Evolutionary conservation across 2,113 vertebrate genomes (phyloP).

Genomic region (Plecturocebus donacophilus): DNA sequence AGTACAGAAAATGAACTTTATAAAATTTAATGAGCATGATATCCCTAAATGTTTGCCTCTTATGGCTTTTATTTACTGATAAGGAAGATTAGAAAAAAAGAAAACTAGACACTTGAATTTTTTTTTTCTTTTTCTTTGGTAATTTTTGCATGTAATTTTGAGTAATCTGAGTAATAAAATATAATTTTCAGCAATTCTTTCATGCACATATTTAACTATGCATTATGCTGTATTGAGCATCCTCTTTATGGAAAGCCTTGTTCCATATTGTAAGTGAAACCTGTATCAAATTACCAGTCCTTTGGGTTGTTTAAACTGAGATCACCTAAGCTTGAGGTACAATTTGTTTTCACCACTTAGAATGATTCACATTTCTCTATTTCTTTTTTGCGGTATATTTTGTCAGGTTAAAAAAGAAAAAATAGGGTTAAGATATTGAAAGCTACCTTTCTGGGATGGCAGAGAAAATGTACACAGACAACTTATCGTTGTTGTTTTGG

Average conservation of each 20-base stretch:
- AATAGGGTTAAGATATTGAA: constrained; percentile 40
- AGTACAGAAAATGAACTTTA: constrained; percentile 37
- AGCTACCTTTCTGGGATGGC: neutral
- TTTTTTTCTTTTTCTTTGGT: neutral
- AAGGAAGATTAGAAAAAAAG: neutral
- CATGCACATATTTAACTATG: neutral
- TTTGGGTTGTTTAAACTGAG: constrained; percentile 16
- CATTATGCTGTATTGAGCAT: neutral
- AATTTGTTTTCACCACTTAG: neutral
- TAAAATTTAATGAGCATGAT: neutral
- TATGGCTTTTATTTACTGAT: neutral
- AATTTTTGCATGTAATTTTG: neutral
- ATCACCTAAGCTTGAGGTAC: neutral
- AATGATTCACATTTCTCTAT: neutral
- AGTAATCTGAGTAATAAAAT: neutral
- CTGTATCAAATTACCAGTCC: neutral
- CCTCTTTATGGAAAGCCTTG: neutral
- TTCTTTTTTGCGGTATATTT: constrained; percentile 23
- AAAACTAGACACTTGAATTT: neutral
- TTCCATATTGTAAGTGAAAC: neutral
- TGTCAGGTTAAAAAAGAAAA: neutral
- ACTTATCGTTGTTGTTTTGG: neutral
- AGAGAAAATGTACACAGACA: neutral
- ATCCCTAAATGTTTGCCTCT: neutral
- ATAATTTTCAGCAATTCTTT: constrained; percentile 17